phyloP scores from a whole-genome alignment of 2,888 invertebrate species.

The Iphiclides podalirius region DNA sequence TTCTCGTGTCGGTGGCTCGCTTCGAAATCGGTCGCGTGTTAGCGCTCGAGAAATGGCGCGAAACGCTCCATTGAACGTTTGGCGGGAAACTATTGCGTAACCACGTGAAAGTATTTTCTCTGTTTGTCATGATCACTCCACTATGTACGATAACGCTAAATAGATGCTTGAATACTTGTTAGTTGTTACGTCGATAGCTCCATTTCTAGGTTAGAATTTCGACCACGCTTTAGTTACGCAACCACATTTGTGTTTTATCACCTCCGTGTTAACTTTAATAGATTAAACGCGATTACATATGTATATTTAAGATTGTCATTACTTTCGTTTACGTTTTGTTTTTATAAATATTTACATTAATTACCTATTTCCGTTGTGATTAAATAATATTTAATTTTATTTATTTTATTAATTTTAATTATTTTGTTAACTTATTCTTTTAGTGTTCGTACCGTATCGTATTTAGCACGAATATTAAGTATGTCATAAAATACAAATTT shows the following conservation, averaged over 20 bases:
- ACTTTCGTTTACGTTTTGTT: too few species aligned
- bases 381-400: neutral
- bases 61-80: constrained; percentile 71
- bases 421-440: too few species aligned
- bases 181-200: neutral
- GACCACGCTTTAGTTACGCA: constrained; percentile 30
- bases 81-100: constrained; percentile 69
- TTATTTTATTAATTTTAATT: constrained; percentile 7
- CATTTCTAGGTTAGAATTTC: constrained; percentile 15
- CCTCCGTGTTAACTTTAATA: constrained; percentile 22
- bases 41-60: constrained; percentile 61
- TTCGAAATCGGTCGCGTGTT: constrained; percentile 49
- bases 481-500: too few species aligned
- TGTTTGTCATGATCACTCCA: constrained; percentile 20
- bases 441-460: too few species aligned
- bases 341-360: too few species aligned
- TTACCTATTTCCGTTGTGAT: constrained; percentile 1
- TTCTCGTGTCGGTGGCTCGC: constrained; percentile 34
- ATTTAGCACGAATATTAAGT: too few species aligned
- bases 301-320: neutral
- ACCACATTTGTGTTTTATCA: constrained; percentile 26
- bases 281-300: constrained; percentile 22
- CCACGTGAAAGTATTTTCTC: constrained; percentile 59
- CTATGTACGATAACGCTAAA: constrained; percentile 9
- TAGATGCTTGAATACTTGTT: neutral